Evolutionary conservation across 2,113 vertebrate genomes (phyloP).

Genomic region (Piaya cayana): DNA sequence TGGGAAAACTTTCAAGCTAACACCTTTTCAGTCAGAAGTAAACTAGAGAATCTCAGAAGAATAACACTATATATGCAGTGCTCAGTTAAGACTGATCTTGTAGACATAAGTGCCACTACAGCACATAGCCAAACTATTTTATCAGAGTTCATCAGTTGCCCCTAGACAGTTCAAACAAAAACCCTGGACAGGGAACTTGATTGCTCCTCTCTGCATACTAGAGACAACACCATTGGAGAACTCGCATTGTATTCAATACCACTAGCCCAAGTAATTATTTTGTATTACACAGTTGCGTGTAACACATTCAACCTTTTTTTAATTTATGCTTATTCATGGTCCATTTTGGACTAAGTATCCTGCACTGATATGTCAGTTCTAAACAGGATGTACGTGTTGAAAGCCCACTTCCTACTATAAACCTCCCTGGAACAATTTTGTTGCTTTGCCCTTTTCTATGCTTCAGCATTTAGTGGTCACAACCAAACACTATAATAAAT

Average conservation of each 20-base stretch:
- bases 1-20: not conserved
- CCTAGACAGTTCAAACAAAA: not conserved
- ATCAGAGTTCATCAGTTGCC: not conserved
- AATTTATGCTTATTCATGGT: not conserved
- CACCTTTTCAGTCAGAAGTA: not conserved
- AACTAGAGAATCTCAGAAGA: not conserved
- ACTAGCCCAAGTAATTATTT: not conserved
- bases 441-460: not conserved
- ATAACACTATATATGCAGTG: not conserved
- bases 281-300: not conserved
- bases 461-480: not conserved
- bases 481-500: not conserved
- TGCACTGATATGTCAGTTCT: not conserved
- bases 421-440: not conserved
- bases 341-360: not conserved
- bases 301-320: not conserved
- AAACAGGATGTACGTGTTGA: not conserved
- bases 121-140: not conserved
- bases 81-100: not conserved
- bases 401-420: not conserved
- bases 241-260: not conserved
- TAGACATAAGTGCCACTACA: not conserved
- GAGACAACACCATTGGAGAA: not conserved
- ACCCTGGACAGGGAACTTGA: not conserved
- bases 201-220: not conserved